phyloP scores from a whole-genome alignment of 2,888 invertebrate genomes.

The Selenia dentaria region DNA sequence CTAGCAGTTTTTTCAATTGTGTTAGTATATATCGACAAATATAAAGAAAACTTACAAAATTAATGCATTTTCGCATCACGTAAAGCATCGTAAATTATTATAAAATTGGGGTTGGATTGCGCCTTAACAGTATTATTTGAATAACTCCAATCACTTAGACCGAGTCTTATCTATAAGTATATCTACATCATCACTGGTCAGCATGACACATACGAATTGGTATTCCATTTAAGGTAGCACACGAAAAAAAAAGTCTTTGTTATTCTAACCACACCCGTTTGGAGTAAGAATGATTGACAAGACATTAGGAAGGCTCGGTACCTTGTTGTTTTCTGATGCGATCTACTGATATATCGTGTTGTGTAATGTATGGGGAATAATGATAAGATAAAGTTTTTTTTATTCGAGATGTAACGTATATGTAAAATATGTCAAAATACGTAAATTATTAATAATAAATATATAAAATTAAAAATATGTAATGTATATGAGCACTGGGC shows the following conservation, averaged over 20 bases:
- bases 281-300: slow-evolving; percentile 75
- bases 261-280: slow-evolving; percentile 50
- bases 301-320: slow-evolving; percentile 67
- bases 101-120: no score
- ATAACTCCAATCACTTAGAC: slow-evolving; percentile 11
- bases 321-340: slow-evolving; percentile 43
- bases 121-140: no score
- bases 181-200: slow-evolving; percentile 21
- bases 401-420: no score
- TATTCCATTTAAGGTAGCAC: slow-evolving; percentile 54
- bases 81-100: no score
- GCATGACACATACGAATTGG: slow-evolving; percentile 60
- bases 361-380: slow-evolving; percentile 56
- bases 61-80: no score
- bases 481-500: no score
- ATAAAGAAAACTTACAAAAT: no score
- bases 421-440: no score
- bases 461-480: no score
- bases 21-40: no score
- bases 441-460: no score
- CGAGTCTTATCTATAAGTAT: slow-evolving; percentile 19
- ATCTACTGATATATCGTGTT: slow-evolving; percentile 59
- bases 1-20: no score
- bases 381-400: slow-evolving; percentile 37
- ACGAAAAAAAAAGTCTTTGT: slow-evolving; percentile 61